A percentile compares a stretch with the other conserved stretches of the same genome.
Evolutionary conservation across 2,888 invertebrate genomes (phyloP).

Genomic region (Polymixis lichenea): DNA sequence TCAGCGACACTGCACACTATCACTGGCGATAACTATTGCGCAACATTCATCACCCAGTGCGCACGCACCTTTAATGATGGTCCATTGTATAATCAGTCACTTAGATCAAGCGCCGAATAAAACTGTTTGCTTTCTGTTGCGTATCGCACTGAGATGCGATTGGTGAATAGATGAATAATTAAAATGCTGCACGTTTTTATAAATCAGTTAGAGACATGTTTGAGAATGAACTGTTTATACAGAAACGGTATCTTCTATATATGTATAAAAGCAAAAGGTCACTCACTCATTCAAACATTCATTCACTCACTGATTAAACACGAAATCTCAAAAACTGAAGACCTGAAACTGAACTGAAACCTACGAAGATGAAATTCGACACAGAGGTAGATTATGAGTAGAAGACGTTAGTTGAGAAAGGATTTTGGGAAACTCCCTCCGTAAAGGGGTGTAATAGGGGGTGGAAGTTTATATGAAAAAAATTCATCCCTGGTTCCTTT

Average conservation of each 20-base stretch:
- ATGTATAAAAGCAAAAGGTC: no score
- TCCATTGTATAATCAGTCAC: constrained; percentile 75
- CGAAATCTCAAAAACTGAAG: no score
- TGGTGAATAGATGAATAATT: constrained; percentile 48
- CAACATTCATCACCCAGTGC: constrained; percentile 10
- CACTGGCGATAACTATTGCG: background rate
- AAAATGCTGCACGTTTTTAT: constrained; percentile 23
- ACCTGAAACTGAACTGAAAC: no score
- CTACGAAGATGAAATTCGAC: no score
- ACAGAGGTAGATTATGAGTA: no score
- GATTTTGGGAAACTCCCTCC: no score
- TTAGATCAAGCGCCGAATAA: constrained; percentile 71
- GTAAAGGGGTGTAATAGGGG: no score
- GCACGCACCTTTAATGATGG: constrained; percentile 68
- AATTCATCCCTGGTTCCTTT: no score
- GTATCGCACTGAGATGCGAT: constrained; percentile 30
- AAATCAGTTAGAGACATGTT: constrained; percentile 24
- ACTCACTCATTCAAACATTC: no score
- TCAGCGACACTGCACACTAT: rapidly evolving
- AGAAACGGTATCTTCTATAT: background rate
- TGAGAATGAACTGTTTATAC: background rate
- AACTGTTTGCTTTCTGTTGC: constrained; percentile 60
- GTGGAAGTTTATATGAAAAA: no score
- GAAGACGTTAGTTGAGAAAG: no score
- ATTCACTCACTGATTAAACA: no score